phyloP scores from a whole-genome alignment of 92 coral and sea anemone species.

The Parazoanthus darwini region DNA sequence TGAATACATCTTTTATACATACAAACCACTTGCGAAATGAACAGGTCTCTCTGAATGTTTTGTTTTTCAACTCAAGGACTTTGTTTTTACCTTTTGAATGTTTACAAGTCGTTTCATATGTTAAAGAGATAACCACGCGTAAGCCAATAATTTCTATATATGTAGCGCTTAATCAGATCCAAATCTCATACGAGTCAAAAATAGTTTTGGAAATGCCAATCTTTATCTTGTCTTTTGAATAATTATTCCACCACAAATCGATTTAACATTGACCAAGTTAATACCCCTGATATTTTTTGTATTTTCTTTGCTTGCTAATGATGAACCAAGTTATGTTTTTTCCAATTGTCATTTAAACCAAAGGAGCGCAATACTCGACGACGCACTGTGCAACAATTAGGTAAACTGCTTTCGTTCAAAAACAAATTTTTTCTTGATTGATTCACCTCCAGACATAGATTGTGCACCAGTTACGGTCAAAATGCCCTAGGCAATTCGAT shows the following conservation, averaged over 20 bases:
- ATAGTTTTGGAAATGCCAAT: not conserved
- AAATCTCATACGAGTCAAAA: not conserved
- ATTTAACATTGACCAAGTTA: not conserved
- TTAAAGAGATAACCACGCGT: not conserved
- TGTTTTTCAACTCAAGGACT: too few relatives aligned
- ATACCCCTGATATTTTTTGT: too few relatives aligned
- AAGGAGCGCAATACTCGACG: not conserved
- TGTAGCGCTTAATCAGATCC: not conserved
- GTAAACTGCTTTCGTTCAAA: not conserved
- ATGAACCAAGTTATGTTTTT: not conserved
- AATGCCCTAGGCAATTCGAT: not conserved
- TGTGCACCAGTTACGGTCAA: not conserved
- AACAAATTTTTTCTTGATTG: not conserved
- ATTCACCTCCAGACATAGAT: not conserved
- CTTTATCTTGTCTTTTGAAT: not conserved
- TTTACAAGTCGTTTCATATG: not conserved
- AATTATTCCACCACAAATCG: not conserved
- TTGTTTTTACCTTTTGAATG: too few relatives aligned
- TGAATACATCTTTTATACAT: too few relatives aligned
- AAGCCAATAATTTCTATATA: not conserved
- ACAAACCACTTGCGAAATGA: too few relatives aligned
- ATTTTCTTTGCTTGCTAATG: not conserved
- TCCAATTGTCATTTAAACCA: not conserved
- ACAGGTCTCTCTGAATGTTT: too few relatives aligned
- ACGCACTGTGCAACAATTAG: not conserved